Conservation (phyloP, 1,140 invertebrate species). For the Drosophila parvula region DNA sequence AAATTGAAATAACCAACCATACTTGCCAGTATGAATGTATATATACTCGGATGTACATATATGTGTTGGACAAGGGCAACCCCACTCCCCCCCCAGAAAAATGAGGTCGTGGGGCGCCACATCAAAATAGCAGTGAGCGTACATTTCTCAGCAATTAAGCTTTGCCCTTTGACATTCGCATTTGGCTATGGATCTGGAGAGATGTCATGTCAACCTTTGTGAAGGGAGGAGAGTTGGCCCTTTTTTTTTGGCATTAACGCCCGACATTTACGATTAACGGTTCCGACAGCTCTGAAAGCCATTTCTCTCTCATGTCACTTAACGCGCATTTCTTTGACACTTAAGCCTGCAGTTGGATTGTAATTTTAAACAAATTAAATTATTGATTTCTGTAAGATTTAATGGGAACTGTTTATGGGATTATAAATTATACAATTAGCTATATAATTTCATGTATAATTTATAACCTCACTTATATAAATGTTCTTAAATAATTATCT, state of each 20-base stretch:
- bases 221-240: background rate
- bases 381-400: background rate
- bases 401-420: background rate
- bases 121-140: constrained; percentile 26
- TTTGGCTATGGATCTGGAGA: constrained; percentile 20
- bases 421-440: background rate
- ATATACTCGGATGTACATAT: background rate
- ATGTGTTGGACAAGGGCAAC: constrained; percentile 30
- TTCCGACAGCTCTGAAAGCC: constrained; percentile 27
- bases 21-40: background rate
- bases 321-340: constrained; percentile 1
- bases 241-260: constrained; percentile 40
- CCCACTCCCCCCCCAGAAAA: too few relatives aligned
- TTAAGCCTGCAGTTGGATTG: background rate
- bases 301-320: constrained; percentile 56
- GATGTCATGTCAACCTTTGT: constrained; percentile 18
- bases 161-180: constrained; percentile 49
- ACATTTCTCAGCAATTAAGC: constrained; percentile 52
- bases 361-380: constrained; percentile 1
- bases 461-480: too few relatives aligned
- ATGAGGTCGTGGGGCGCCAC: constrained; percentile 43
- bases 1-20: constrained; percentile 63
- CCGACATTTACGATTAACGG: constrained; percentile 18
- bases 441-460: background rate
- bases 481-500: too few relatives aligned